Conservation (phyloP, 1,140 invertebrate species). For the Dufourea novaeangliae region DNA sequence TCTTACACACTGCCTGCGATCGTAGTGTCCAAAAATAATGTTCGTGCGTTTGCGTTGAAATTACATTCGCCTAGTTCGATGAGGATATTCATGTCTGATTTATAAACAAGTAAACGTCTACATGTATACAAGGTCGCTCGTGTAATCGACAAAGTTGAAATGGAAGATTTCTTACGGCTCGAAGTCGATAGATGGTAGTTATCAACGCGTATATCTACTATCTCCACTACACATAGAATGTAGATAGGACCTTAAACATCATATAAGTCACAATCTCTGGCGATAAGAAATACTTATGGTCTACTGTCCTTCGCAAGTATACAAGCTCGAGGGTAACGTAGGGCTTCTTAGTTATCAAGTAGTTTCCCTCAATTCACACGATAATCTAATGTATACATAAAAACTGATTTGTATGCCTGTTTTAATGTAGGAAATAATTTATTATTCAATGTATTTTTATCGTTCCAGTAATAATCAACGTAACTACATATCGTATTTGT, state of each 20-base stretch:
- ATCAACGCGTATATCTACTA: not conserved
- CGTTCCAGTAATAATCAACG: not conserved
- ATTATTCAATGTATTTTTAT: too few species aligned
- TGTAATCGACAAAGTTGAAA: not conserved
- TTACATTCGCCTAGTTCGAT: not conserved
- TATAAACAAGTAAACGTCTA: not conserved
- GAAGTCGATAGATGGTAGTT: not conserved
- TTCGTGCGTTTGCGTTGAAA: not conserved
- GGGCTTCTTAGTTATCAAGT: not conserved
- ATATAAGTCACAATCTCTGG: not conserved
- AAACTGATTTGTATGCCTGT: too few species aligned
- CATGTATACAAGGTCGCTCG: not conserved
- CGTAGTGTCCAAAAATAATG: not conserved
- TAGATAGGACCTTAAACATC: not conserved
- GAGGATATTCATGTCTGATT: too few species aligned
- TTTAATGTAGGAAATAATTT: too few species aligned
- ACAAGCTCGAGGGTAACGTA: not conserved
- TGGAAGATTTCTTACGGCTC: not conserved
- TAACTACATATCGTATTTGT: not conserved
- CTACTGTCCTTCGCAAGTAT: not conserved
- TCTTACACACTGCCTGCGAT: not conserved
- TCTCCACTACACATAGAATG: not conserved
- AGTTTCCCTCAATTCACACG: not conserved
- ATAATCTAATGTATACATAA: too few species aligned
- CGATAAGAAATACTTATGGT: conserved; percentile 4